Conservation (phyloP, 2,797 vertebrate species). For the Tokudaia tokunoshimensis region DNA sequence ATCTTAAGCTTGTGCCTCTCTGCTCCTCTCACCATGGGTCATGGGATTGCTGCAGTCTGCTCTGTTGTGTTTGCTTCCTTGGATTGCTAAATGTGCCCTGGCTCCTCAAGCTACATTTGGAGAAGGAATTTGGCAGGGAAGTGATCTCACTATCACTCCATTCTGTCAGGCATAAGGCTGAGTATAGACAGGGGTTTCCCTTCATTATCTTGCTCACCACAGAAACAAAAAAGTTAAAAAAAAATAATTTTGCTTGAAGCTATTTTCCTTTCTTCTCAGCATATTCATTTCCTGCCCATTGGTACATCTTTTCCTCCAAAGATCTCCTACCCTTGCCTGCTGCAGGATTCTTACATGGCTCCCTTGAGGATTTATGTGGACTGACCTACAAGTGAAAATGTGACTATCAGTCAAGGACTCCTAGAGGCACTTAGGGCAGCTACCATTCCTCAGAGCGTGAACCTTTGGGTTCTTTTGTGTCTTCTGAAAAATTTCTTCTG, state of each 20-base stretch:
- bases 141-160: background rate
- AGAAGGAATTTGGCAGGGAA: background rate
- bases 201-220: background rate
- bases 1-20: conserved; percentile 26
- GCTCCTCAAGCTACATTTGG: conserved; percentile 13
- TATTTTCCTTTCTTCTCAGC: background rate
- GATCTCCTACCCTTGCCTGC: background rate
- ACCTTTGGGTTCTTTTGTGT: conserved; percentile 39
- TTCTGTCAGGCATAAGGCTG: background rate
- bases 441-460: background rate
- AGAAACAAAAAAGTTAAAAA: background rate
- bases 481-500: conserved; percentile 43
- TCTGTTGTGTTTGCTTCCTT: conserved; percentile 35
- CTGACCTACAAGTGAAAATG: background rate
- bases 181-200: background rate
- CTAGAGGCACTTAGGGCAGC: background rate
- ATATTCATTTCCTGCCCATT: background rate
- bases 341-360: background rate
- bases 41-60: background rate
- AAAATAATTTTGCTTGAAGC: background rate
- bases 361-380: background rate
- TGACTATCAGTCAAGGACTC: background rate
- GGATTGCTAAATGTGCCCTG: background rate
- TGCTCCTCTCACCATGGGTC: conserved; percentile 26
- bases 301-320: conserved; percentile 18